Conservation (phyloP, 2,888 invertebrate species). For the Bimastos eiseni region DNA sequence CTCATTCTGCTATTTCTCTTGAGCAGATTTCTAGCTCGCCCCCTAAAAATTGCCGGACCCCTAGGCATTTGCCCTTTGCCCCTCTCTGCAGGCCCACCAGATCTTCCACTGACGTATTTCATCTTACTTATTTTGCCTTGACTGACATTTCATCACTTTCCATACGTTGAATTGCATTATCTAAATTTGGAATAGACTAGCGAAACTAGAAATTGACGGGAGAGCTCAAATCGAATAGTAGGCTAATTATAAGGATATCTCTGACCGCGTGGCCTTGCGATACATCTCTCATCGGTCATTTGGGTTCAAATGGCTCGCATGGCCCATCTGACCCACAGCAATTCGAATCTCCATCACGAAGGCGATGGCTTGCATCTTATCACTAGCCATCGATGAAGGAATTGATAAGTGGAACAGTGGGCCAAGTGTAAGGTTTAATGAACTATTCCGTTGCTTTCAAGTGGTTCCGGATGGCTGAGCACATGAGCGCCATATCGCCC, state of each 20-base stretch:
- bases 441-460: not conserved
- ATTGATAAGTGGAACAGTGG: not conserved
- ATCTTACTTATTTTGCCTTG: too few relatives aligned
- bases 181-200: not conserved
- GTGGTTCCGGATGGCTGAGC: not conserved
- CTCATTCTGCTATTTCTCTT: too few relatives aligned
- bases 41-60: too few relatives aligned
- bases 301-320: not conserved
- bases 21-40: too few relatives aligned
- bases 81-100: too few relatives aligned
- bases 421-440: not conserved
- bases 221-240: not conserved
- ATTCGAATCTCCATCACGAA: not conserved
- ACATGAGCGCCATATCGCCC: not conserved
- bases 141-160: too few relatives aligned
- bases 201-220: not conserved
- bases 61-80: too few relatives aligned
- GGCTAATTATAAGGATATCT: not conserved
- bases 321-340: not conserved
- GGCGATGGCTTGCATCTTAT: not conserved
- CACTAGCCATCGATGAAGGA: not conserved
- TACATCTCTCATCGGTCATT: not conserved
- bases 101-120: too few relatives aligned
- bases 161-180: too few relatives aligned
- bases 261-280: not conserved